These are phyloP conservation scores for Neria commutata DNA, from an alignment of 2,888 invertebrate genomes.

Conservation along the genomic window DNA sequence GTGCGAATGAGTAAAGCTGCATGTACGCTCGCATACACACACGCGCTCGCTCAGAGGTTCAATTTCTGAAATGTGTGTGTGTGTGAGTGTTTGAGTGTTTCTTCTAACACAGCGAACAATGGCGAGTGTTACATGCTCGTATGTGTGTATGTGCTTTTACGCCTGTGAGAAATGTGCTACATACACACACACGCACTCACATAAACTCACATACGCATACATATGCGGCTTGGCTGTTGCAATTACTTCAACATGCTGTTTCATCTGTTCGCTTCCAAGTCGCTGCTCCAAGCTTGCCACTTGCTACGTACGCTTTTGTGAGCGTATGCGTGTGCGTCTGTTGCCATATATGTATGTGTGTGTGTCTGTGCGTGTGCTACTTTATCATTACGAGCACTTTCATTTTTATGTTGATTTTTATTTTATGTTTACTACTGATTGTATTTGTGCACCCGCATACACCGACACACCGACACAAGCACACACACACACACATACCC, in stretches of 20 bases:
- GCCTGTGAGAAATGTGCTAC: background rate
- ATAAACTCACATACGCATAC: background rate
- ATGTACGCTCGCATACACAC: too few relatives aligned
- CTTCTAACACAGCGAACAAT: too few relatives aligned
- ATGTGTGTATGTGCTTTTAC: conserved; percentile 18
- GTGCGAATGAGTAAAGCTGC: background rate
- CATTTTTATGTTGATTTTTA: conserved; percentile 13
- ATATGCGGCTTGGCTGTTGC: background rate
- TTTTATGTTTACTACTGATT: conserved; percentile 20
- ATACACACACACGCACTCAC: background rate
- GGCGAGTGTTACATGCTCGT: too few relatives aligned
- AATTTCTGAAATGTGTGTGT: too few relatives aligned
- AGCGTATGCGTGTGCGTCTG: conserved; percentile 3
- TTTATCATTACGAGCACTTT: conserved; percentile 29
- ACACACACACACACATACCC: background rate
- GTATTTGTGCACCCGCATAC: background rate
- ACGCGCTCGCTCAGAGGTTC: too few relatives aligned
- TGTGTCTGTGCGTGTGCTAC: conserved; percentile 33
- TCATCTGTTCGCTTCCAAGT: background rate
- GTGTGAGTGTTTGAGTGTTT: too few relatives aligned
- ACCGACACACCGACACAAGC: background rate
- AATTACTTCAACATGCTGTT: background rate
- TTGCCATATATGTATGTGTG: conserved; percentile 21
- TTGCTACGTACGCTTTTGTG: conserved; percentile 1
- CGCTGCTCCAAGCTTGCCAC: background rate